Conservation (phyloP, 2,888 invertebrate species). For the Lepidocyrtoides sp. region DNA sequence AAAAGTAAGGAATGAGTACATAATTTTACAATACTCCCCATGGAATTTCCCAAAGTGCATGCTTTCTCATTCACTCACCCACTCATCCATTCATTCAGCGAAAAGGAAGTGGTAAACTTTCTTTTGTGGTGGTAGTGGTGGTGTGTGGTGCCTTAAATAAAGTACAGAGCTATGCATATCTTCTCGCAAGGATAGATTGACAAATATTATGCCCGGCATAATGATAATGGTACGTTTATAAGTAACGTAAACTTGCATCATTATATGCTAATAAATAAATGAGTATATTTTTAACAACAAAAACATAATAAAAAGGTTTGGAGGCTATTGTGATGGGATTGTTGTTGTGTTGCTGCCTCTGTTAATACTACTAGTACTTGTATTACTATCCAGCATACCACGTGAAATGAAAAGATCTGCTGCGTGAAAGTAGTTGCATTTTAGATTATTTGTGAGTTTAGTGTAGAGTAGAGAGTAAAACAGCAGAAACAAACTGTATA, state of each 20-base stretch:
- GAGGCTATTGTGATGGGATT: slow-evolving; percentile 18
- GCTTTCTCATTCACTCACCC: slow-evolving; percentile 46
- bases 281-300: slow-evolving; percentile 24
- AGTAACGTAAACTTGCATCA: slow-evolving; percentile 7
- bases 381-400: not conserved
- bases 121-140: slow-evolving; percentile 41
- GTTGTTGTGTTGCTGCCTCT: not conserved
- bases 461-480: not conserved
- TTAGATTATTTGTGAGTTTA: slow-evolving; percentile 33
- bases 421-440: slow-evolving; percentile 25
- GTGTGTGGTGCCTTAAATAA: not conserved
- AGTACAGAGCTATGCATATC: not conserved
- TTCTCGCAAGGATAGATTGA: slow-evolving; percentile 28
- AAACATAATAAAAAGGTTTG: slow-evolving; percentile 27
- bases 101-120: slow-evolving; percentile 62
- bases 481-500: slow-evolving; percentile 10
- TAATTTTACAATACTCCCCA: slow-evolving; percentile 73
- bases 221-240: slow-evolving; percentile 1
- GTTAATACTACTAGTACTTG: not conserved
- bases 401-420: slow-evolving; percentile 27
- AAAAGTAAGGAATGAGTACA: slow-evolving; percentile 55
- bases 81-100: slow-evolving; percentile 44
- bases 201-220: slow-evolving; percentile 45
- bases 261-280: slow-evolving; percentile 26
- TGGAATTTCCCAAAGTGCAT: slow-evolving; percentile 59